Conservation (phyloP, 2,888 invertebrate genomes). For the Trissolcus japonicus region DNA sequence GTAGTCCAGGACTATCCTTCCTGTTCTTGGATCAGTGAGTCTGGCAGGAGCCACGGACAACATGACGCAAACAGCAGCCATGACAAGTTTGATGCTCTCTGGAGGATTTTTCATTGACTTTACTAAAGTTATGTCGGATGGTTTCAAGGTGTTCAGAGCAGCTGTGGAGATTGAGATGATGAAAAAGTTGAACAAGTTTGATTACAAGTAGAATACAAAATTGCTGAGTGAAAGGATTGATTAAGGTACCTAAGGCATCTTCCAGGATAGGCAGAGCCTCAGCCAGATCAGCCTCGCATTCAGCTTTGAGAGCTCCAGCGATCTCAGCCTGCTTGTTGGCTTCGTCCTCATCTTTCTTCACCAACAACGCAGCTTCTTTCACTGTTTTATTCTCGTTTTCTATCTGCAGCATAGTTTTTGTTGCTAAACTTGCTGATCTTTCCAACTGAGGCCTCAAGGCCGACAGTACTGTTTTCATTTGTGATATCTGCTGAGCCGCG, state of each 20-base stretch:
- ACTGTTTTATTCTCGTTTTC: constrained; percentile 86
- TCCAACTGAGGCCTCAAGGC: constrained; percentile 86
- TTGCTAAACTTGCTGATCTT: constrained; percentile 84
- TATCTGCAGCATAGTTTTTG: constrained; percentile 86
- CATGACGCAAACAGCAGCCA: constrained; percentile 95
- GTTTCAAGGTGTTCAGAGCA: constrained; percentile 90
- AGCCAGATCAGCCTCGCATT: constrained; percentile 95
- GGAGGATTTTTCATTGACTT: constrained; percentile 94
- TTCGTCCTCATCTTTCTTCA: constrained; percentile 90
- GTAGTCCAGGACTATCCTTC: constrained; percentile 85
- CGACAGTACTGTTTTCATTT: constrained; percentile 86
- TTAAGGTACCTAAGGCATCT: constrained; percentile 78
- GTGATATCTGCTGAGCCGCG: constrained; percentile 85
- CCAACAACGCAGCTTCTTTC: constrained; percentile 86
- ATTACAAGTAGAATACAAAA: not conserved
- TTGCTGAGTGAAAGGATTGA: not conserved
- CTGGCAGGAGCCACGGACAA: constrained; percentile 87
- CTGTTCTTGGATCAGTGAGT: constrained; percentile 84
- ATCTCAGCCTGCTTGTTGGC: constrained; percentile 92
- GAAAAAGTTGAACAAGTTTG: not conserved
- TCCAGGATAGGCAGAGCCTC: constrained; percentile 90
- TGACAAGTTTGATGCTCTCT: constrained; percentile 87
- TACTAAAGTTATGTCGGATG: constrained; percentile 88
- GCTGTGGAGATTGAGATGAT: constrained; percentile 70
- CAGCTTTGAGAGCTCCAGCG: constrained; percentile 88